Evolutionary conservation across 2,888 invertebrate species (phyloP), one percentile per base, ranked within the genome.

Genomic region (Podotricha telesiphe): DNA sequence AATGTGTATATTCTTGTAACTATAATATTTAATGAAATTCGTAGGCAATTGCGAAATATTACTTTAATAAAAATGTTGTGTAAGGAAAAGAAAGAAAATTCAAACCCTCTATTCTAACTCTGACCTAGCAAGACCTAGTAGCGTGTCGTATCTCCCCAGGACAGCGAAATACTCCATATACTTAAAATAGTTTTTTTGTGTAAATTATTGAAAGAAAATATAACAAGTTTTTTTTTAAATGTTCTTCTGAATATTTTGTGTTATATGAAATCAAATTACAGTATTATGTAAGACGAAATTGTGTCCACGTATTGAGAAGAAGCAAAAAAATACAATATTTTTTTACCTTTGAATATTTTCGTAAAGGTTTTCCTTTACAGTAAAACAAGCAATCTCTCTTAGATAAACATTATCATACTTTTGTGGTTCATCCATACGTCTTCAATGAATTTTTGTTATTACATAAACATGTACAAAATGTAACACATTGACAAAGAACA

Each of bases 361-460:
- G 42, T 40, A 65, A 56, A 40, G 34, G 61, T 48, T 59, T 65
- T 65, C 61, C 28, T 69, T 68, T 28, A 45, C n/a, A 40, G 53
- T 45, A 37, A 48, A 55, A 69, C 55, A 65, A 61, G 20, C 17
- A 59, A 65, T 65, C 22, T 61, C 37, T 53, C 45, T 67, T 42
- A 51, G 34, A 65, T 37, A 65, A 65, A 61, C 7, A 65, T 50
- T 69, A 61, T 19, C 48, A 55, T 68, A 59, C 19, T 58, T 69
- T 62, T 69, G 61, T 61, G 15, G 37, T 55, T 69, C 22, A 11
- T 10, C 34, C 40, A 40, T 59, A 55, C 19, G 40, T 53, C 40
- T 34, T 34, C 28, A 42, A 22, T 53, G 50, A 45, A 34, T 61
- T 45, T 45, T 45, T 11, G 11, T 17, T 37, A 17, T 17, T 19